Conservation (phyloP, 2,888 invertebrate genomes). For the Protodeltote pygarga region DNA sequence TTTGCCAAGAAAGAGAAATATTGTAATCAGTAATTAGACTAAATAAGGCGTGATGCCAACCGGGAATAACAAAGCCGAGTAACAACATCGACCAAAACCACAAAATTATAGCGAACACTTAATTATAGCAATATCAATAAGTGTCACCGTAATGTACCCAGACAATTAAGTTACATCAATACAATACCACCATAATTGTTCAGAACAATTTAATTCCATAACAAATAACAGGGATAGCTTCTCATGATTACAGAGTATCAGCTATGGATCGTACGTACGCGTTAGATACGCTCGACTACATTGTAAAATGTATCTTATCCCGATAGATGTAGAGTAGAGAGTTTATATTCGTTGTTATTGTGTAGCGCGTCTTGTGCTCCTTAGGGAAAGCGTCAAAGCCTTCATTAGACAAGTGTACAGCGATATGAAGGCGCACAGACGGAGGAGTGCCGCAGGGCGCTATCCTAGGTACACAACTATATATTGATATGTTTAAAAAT, state of each 20-base stretch:
- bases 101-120: not conserved
- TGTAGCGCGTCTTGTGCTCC: conserved; percentile 45
- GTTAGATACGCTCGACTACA: conserved; percentile 18
- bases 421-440: conserved; percentile 51
- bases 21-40: not conserved
- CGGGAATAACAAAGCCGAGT: too few species aligned
- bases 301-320: conserved; percentile 45
- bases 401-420: conserved; percentile 64
- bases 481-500: conserved; percentile 19
- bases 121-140: conserved; percentile 10
- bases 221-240: conserved; percentile 52
- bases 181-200: conserved; percentile 50
- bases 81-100: conserved; percentile 1
- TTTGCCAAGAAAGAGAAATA: too few species aligned
- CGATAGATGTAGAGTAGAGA: conserved; percentile 25
- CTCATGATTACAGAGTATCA: conserved; percentile 55
- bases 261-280: conserved; percentile 37
- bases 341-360: conserved; percentile 25
- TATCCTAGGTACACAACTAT: conserved; percentile 34
- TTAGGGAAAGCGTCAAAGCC: conserved; percentile 60
- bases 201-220: conserved; percentile 51
- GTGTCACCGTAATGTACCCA: conserved; percentile 6
- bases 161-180: conserved; percentile 36
- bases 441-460: conserved; percentile 53
- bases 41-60: not conserved